Percentiles rank a stretch among this genome's conserved stretches.
phyloP scores from a whole-genome alignment of 2,888 invertebrate species.

The Bombylius major region DNA sequence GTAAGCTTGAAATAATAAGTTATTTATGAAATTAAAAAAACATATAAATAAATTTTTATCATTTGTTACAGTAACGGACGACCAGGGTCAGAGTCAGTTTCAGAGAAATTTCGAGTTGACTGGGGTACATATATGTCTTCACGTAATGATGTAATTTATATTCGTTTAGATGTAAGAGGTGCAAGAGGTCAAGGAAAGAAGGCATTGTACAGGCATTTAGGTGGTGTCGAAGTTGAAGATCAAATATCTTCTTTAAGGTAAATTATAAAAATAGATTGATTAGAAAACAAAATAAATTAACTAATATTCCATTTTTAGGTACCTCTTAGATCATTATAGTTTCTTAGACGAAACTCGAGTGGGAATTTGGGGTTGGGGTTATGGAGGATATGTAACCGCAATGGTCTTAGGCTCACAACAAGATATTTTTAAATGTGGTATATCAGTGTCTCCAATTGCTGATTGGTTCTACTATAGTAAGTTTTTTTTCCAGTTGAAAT shows the following conservation, averaged over 20 bases:
- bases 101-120: constrained; percentile 72
- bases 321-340: constrained; percentile 66
- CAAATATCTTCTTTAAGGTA: constrained; percentile 73
- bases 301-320: constrained; percentile 37
- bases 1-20: constrained; percentile 39
- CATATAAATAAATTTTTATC: neutral
- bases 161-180: constrained; percentile 82
- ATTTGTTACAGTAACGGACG: constrained; percentile 60
- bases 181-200: constrained; percentile 68
- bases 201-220: constrained; percentile 67
- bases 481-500: constrained; percentile 23
- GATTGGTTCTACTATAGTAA: constrained; percentile 94
- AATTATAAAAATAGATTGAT: neutral
- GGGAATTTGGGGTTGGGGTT: constrained; percentile 95
- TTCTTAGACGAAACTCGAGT: constrained; percentile 79
- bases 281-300: too few relatives aligned
- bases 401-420: constrained; percentile 81
- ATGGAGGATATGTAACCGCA: constrained; percentile 85
- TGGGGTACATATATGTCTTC: constrained; percentile 92
- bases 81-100: constrained; percentile 82
- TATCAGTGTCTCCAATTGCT: constrained; percentile 87
- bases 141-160: constrained; percentile 79
- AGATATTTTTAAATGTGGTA: constrained; percentile 81
- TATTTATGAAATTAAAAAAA: neutral
- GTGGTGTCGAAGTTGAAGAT: constrained; percentile 84